Evolutionary conservation across 2,888 invertebrate species (phyloP), one percentile per base, ranked within the genome.

Genomic region (Eilema depressum): DNA sequence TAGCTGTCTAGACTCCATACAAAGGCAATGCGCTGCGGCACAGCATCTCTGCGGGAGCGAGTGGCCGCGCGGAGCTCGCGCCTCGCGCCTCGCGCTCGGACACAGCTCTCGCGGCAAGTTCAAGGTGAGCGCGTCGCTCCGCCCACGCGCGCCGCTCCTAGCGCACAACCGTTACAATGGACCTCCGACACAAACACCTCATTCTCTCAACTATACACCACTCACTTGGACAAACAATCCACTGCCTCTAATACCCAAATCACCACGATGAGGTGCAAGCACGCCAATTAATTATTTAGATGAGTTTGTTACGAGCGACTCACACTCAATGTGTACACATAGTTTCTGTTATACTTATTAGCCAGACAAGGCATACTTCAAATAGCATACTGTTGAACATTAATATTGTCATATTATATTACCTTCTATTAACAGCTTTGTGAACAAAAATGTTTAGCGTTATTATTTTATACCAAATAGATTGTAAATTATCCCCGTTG

Each of bases 81-180:
- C n/a, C n/a, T n/a, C n/a, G n/a, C n/a, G n/a, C n/a, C 73, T 68
- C 70, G 64, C 74, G 83, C 83, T 84, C 86, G 85, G 86, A 84
- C 87, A 84, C 88, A 84, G 86, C 90, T 91, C 92, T 91, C 92
- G 90, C 91, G 92, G 94, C 94, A 95, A 95, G 95, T 95, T 95
- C 95, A 95, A 95, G 95, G 95, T 94, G 93, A 95, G 91, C 93
- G 89, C 92, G 91, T 93, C 92, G 92, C 92, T 91, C 93, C 95
- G 92, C 95, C 94, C 93, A 94, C 94, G 88, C 93, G 88, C 86
- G 88, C 91, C 89, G 89, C 90, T 88, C 90, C 91, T 86, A 89
- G 85, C 87, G 80, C 84, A 84, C 90, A 88, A 94, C 94, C 93
- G 94, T 94, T 94, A 94, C 91, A 87, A 87, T 86, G 87, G 85